Evolutionary conservation across 2,888 invertebrate genomes (phyloP), one percentile per base, ranked within the genome.

Genomic region (Phaedon cochleariae): DNA sequence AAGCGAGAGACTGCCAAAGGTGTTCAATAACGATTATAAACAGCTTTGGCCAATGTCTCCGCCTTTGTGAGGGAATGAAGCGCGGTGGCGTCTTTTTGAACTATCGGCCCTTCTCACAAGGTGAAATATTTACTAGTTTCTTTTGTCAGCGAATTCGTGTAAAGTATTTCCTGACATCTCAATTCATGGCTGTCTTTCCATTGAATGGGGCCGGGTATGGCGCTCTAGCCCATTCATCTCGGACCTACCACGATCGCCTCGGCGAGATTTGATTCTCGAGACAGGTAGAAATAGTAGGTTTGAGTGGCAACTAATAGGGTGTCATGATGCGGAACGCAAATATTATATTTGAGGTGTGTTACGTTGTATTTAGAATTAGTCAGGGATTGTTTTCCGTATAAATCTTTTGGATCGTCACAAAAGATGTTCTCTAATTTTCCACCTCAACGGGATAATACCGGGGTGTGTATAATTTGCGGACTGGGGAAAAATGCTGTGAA

Each of bases 111-210:
- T 70, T 70, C 70, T 66, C 62, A 69, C 74, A 71, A 76, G 77
- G 77, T 77, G 79, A 79, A 81, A 79, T 79, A 79, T 80, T 79
- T 80, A 79, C 79, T 76, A 78, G 76, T 66, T 64, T 71, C 77
- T 72, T 75, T 80, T 81, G 80, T 80, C 76, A 73, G 65, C 73
- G 72, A 77, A 76, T 76, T 74, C 74, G 75, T 75, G 76, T 76
- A 77, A 74, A 72, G 73, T 75, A 79, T 81, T 79, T 78, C 76
- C 79, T 81, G 80, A 80, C 81, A 75, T 78, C 79, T 80, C 80
- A 80, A 80, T 80, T 80, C 79, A 78, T 70, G 63, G 67, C 55
- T 51, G 31, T 31, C 73, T 74, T 75, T 80, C 78, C 78, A 78
- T 75, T 78, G 77, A 78, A 76, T 64, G 64, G 62, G 65, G 61